Conservation (phyloP, 2,888 invertebrate species). For the Watsonalla binaria region DNA sequence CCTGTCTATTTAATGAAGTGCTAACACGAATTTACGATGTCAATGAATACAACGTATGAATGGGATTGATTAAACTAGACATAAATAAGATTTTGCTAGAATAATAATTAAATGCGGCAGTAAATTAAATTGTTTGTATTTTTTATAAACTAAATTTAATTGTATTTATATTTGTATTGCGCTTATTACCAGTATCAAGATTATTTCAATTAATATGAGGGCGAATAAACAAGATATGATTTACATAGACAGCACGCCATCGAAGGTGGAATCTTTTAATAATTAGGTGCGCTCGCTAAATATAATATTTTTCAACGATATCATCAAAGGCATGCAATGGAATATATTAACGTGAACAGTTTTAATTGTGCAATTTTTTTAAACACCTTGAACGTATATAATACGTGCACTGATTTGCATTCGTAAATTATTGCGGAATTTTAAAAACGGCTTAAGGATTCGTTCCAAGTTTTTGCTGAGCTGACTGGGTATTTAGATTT, state of each 20-base stretch:
- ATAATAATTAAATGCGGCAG: conserved; percentile 10
- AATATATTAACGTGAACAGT: conserved; percentile 57
- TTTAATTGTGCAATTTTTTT: conserved; percentile 60
- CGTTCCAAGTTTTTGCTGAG: background rate
- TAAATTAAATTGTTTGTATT: conserved; percentile 4
- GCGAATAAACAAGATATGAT: conserved; percentile 42
- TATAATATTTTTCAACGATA: conserved; percentile 40
- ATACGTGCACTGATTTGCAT: conserved; percentile 4
- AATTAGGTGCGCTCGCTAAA: conserved; percentile 53
- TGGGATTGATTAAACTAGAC: no score
- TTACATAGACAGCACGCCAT: conserved; percentile 63
- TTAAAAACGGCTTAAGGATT: background rate
- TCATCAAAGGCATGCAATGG: conserved; percentile 57
- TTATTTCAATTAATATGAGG: conserved; percentile 43
- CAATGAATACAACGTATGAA: no score
- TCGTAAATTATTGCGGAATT: background rate
- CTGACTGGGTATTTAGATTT: background rate
- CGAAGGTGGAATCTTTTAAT: conserved; percentile 62
- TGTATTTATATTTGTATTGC: conserved; percentile 14
- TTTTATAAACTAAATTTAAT: no score
- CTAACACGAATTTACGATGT: no score
- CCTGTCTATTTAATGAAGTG: no score
- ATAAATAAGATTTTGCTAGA: no score
- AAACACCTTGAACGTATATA: conserved; percentile 60
- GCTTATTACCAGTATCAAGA: conserved; percentile 57